phyloP scores from a whole-genome alignment of 2,113 vertebrate genomes.

The Aptenodytes forsteri region DNA sequence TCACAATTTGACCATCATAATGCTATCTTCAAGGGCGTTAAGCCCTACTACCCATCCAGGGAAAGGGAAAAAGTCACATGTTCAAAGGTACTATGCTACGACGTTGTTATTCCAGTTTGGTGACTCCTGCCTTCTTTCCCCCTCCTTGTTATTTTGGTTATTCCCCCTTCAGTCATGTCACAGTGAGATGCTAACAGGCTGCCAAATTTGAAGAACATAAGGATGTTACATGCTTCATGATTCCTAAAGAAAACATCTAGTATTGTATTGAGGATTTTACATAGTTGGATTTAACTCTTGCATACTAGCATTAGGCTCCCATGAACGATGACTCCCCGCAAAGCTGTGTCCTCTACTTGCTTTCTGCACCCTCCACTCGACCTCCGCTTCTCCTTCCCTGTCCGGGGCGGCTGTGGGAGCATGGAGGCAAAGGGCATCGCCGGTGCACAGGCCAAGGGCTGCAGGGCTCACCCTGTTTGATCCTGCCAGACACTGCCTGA shows the following conservation, averaged over 20 bases:
- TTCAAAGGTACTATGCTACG: neutral
- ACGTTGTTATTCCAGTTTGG: neutral
- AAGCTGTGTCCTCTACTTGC: neutral
- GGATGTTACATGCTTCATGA: conserved; percentile 10
- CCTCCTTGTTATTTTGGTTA: neutral
- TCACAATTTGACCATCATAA: neutral
- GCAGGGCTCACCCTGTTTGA: neutral
- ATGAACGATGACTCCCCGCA: rapidly evolving
- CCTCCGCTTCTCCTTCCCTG: neutral
- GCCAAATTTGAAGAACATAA: conserved; percentile 51
- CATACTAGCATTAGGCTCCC: neutral
- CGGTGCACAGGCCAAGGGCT: neutral
- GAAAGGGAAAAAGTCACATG: neutral
- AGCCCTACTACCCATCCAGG: neutral
- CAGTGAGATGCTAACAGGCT: conserved; percentile 1
- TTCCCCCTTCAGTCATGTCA: neutral
- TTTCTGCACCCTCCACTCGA: neutral
- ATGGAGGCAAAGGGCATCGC: neutral
- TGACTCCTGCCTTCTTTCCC: neutral
- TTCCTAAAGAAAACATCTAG: conserved; percentile 46
- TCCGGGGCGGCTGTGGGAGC: neutral
- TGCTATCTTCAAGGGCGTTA: neutral
- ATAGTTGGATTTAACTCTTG: neutral
- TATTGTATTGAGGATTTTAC: neutral
- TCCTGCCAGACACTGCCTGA: neutral